phyloP scores from a whole-genome alignment of 2,113 vertebrate species.

The Sturnus vulgaris region DNA sequence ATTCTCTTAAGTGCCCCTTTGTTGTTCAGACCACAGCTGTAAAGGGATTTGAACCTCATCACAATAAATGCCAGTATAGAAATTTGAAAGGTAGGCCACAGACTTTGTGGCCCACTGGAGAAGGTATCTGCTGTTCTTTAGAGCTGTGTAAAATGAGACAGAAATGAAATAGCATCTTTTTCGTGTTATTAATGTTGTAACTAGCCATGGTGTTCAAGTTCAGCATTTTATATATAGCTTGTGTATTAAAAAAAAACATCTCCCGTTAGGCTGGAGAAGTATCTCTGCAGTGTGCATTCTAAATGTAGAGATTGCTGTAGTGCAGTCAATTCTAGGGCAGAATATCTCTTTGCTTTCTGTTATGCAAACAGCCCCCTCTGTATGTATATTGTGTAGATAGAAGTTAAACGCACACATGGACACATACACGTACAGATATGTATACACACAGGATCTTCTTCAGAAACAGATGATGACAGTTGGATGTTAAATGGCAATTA shows the following conservation, averaged over 20 bases:
- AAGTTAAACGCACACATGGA: background rate
- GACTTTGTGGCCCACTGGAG: background rate
- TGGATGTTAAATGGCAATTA: background rate
- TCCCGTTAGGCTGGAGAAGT: background rate
- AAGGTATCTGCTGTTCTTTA: background rate
- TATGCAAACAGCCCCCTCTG: background rate
- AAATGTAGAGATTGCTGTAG: background rate
- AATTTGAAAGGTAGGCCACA: slow-evolving; percentile 19
- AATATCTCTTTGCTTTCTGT: background rate
- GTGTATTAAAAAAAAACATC: background rate
- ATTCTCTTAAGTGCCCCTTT: slow-evolving; percentile 29
- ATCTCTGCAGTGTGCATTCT: background rate
- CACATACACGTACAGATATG: accelerated
- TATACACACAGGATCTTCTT: background rate
- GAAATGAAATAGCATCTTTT: slow-evolving; percentile 8
- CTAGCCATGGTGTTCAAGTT: background rate
- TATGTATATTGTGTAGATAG: background rate
- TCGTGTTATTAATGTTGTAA: background rate
- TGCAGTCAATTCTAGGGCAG: background rate
- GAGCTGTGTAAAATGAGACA: background rate
- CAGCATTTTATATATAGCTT: background rate
- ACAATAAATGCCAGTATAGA: background rate
- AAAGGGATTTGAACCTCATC: slow-evolving; percentile 39
- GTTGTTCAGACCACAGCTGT: slow-evolving; percentile 47
- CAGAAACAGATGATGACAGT: background rate